Percentiles rank a stretch among this genome's conserved stretches.
Conservation (phyloP, 2,113 vertebrate genomes). For the Boulengeromyrus knoepffleri region DNA sequence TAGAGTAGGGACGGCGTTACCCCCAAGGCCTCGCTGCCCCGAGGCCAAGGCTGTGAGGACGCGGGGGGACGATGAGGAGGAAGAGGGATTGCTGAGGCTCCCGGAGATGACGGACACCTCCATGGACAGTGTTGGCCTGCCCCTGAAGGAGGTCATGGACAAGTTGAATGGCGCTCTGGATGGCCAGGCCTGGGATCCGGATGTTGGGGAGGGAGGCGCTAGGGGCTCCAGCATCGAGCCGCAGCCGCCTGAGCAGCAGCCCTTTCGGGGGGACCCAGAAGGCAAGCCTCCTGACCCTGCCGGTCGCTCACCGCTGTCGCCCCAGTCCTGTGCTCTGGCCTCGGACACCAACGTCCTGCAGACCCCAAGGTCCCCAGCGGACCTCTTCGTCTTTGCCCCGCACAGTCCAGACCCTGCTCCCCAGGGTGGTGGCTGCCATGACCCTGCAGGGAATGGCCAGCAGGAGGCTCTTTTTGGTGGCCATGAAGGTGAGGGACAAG, state of each 20-base stretch:
- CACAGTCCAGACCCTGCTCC: constrained; percentile 82
- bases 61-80: constrained; percentile 27
- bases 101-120: constrained; percentile 88
- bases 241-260: constrained; percentile 57
- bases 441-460: constrained; percentile 86
- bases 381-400: constrained; percentile 84
- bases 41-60: neutral
- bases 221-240: neutral
- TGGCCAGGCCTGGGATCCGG: constrained; percentile 51
- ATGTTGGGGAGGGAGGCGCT: constrained; percentile 20
- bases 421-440: constrained; percentile 87
- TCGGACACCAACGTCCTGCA: constrained; percentile 37
- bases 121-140: constrained; percentile 80
- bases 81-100: constrained; percentile 55
- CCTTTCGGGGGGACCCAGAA: constrained; percentile 82
- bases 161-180: constrained; percentile 73
- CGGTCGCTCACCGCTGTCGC: neutral
- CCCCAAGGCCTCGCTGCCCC: neutral
- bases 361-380: constrained; percentile 68
- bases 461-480: constrained; percentile 80
- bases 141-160: constrained; percentile 81
- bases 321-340: constrained; percentile 19
- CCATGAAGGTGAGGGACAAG: constrained; percentile 67
- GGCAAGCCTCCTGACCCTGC: constrained; percentile 71
- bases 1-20: too few species aligned